Conservation (phyloP, 2,888 invertebrate genomes). For the Nudaria mundana region DNA sequence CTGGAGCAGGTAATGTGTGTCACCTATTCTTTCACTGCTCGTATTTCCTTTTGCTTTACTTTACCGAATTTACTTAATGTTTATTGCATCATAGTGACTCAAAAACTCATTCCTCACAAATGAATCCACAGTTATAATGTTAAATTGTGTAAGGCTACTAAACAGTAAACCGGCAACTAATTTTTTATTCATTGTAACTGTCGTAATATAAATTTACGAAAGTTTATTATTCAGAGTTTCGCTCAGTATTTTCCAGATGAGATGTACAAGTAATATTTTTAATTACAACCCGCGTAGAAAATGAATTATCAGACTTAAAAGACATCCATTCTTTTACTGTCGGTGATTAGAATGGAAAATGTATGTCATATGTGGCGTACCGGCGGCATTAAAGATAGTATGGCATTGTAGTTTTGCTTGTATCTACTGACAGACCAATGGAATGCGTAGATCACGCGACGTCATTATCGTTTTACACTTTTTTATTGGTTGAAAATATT, state of each 20-base stretch:
- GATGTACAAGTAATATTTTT: conserved; percentile 31
- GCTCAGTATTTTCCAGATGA: conserved; percentile 34
- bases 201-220: conserved; percentile 23
- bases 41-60: no score
- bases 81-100: conserved; percentile 38
- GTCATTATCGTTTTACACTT: no score
- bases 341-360: conserved; percentile 36
- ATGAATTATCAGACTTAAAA: conserved; percentile 21
- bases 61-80: no score
- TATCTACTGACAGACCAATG: no score
- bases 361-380: conserved; percentile 25
- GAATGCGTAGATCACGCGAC: no score
- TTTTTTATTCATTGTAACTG: conserved; percentile 27
- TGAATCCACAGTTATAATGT: conserved; percentile 1
- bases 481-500: no score
- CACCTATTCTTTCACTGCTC: no score
- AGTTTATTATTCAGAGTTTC: conserved; percentile 27
- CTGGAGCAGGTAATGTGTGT: no score
- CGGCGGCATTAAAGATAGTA: conserved; percentile 14
- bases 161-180: conserved; percentile 5
- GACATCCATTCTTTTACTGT: conserved; percentile 27
- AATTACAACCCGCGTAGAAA: conserved; percentile 27
- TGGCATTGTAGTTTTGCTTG: no score
- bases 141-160: conserved; percentile 1
- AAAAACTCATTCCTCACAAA: conserved; percentile 19